phyloP scores from a whole-genome alignment of 2,888 invertebrate genomes.

The Gymnocheta viridis region DNA sequence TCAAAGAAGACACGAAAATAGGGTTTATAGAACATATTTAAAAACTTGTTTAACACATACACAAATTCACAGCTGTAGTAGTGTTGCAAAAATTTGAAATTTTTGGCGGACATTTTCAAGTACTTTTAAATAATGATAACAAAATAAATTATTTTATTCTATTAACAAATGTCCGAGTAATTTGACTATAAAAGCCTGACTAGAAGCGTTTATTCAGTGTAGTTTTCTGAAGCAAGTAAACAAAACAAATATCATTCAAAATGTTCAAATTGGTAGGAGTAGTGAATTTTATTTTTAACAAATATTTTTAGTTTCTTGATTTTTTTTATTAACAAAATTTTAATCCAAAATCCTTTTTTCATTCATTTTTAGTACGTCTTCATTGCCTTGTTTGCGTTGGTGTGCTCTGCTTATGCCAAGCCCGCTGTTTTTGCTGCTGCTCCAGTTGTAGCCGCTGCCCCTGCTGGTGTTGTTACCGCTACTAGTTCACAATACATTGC shows the following conservation, averaged over 20 bases:
- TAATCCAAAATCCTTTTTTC: neutral
- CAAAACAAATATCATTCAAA: conserved; percentile 70
- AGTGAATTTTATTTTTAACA: conserved; percentile 11
- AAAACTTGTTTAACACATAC: neutral
- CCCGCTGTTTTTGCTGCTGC: conserved; percentile 76
- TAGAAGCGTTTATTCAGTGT: neutral
- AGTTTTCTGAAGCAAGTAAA: conserved; percentile 59
- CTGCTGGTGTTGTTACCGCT: conserved; percentile 79
- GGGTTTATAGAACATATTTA: conserved; percentile 41
- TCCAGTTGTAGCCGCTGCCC: conserved; percentile 67
- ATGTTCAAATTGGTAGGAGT: conserved; percentile 78
- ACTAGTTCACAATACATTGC: conserved; percentile 80
- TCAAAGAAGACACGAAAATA: conserved; percentile 18
- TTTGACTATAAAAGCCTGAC: conserved; percentile 76
- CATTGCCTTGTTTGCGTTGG: conserved; percentile 80
- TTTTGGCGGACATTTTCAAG: conserved; percentile 71
- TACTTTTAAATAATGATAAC: conserved; percentile 14
- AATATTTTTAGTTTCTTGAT: neutral
- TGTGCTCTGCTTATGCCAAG: conserved; percentile 83
- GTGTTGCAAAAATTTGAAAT: conserved; percentile 34
- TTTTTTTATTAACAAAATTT: conserved; percentile 24
- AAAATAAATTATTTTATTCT: conserved; percentile 42
- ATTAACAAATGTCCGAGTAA: conserved; percentile 1
- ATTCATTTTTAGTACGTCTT: conserved; percentile 78
- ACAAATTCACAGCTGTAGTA: neutral